Base-by-base conservation (phyloP, 2,888 invertebrate genomes). In the Hypomecis atomaria region DNA sequence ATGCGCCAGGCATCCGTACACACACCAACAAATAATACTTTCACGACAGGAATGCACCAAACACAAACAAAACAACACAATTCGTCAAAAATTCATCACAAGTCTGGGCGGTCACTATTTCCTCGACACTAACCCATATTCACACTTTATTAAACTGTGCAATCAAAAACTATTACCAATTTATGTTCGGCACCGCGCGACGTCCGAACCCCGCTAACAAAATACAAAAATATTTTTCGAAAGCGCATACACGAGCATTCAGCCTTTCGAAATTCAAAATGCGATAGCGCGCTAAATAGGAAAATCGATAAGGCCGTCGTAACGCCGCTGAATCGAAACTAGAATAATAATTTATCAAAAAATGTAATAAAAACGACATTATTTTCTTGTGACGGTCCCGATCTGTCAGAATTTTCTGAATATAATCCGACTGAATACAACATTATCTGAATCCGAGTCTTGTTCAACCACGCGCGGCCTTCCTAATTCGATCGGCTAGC, bases 321-420 rank as follows among this genome's bases (percentile, higher is more conserved):
- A 80, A 80, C 80, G 83, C 81, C 82, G 83, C 84, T 83, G 87
- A 84, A 85, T 85, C 84, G 82, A 88, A 91, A 89, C 87, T 90
- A 88, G 85, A 88, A 91, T 89, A 88, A 89, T 88, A 88, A 90
- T 92, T 92, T 90, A 92, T 91, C 92, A 91, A 92, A 92, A 92
- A 90, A 90, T 92, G 85, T 91, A 92, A 91, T 92, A 92, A 90
- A 92, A 92, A 91, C 90, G 89, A 89, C 92, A 93, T 92, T 89
- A 92, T 92, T 91, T 82, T 89, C 88, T 86, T 82, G 85, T 89
- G 88, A 89, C 89, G 84, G 88, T 48, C 82, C 77, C 80, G 85
- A 89, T 80, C 91, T 92, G 92, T 91, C 92, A 92, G 86, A 91
- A 88, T 89, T 92, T 92, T 90, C 89, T 90, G 82, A 65, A 61